These are phyloP conservation scores for Drosophila acutilabella DNA, from an alignment of 2,888 invertebrate species.

Conservation along the genomic window DNA sequence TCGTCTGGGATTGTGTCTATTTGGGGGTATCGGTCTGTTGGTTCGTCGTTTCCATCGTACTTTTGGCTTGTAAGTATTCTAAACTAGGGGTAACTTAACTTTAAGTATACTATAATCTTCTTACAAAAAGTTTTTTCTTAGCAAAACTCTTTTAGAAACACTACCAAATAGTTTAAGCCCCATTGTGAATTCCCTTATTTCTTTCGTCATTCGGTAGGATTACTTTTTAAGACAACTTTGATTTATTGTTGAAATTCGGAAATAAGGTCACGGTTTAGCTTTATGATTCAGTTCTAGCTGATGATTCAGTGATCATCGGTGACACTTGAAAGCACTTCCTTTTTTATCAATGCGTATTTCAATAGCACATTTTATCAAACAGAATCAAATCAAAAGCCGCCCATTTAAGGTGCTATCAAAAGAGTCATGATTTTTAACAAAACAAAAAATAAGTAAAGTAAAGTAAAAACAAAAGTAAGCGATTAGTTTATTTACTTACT, in stretches of 20 bases:
- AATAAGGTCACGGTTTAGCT: constrained; percentile 11
- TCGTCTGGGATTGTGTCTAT: constrained; percentile 83
- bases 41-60: constrained; percentile 79
- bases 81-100: background rate
- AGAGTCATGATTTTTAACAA: constrained; percentile 8
- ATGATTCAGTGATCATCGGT: constrained; percentile 16
- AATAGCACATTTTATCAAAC: constrained; percentile 41
- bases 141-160: no score
- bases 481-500: constrained; percentile 36
- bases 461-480: constrained; percentile 5
- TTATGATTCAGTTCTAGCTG: constrained; percentile 38
- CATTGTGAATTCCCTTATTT: background rate
- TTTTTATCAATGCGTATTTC: constrained; percentile 37
- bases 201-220: constrained; percentile 7
- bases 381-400: constrained; percentile 55
- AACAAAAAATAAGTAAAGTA: constrained; percentile 5
- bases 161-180: no score
- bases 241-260: constrained; percentile 18
- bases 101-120: no score
- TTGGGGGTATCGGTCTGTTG: constrained; percentile 81
- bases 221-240: constrained; percentile 10
- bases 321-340: constrained; percentile 5
- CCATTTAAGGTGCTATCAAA: constrained; percentile 12
- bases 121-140: no score
- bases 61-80: constrained; percentile 79